A percentile compares a stretch with the other conserved stretches of the same genome.
Evolutionary conservation across 2,888 invertebrate species (phyloP).

Genomic region (Mongoloraphidia duomilia): DNA sequence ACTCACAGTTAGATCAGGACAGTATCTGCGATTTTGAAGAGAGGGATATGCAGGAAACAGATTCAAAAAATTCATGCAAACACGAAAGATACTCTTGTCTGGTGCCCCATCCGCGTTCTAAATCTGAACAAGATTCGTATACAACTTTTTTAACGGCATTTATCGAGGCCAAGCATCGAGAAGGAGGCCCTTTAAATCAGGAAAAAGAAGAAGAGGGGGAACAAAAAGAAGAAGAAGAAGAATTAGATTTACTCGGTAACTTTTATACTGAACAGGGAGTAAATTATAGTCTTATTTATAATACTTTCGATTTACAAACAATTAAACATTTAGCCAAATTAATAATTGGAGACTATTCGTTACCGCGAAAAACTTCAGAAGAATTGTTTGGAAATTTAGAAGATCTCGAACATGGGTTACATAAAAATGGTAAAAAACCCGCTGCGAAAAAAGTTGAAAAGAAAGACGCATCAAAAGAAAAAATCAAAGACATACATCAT

Average conservation of each 20-base stretch:
- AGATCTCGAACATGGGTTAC: conserved; percentile 1
- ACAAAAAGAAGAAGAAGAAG: conserved; percentile 31
- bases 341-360: conserved; percentile 26
- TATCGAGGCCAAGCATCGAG: conserved; percentile 33
- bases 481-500: conserved; percentile 5
- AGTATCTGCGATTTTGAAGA: conserved; percentile 18
- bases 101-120: conserved; percentile 35
- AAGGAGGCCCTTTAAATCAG: conserved; percentile 19
- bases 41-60: conserved; percentile 10
- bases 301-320: conserved; percentile 36
- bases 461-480: conserved; percentile 7
- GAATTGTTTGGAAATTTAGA: conserved; percentile 28
- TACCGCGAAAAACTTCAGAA: conserved; percentile 25
- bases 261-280: conserved; percentile 43
- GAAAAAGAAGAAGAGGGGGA: conserved; percentile 24
- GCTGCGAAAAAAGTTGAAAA: conserved; percentile 12
- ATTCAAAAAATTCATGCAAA: conserved; percentile 28
- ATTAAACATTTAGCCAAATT: conserved; percentile 32
- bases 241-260: conserved; percentile 36
- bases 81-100: conserved; percentile 33
- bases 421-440: conserved; percentile 2
- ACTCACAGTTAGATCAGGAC: conserved; percentile 25
- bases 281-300: conserved; percentile 43
- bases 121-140: conserved; percentile 25
- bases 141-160: conserved; percentile 43